phyloP scores from a whole-genome alignment of 2,888 invertebrate species.

The Microplitis deprimator region DNA sequence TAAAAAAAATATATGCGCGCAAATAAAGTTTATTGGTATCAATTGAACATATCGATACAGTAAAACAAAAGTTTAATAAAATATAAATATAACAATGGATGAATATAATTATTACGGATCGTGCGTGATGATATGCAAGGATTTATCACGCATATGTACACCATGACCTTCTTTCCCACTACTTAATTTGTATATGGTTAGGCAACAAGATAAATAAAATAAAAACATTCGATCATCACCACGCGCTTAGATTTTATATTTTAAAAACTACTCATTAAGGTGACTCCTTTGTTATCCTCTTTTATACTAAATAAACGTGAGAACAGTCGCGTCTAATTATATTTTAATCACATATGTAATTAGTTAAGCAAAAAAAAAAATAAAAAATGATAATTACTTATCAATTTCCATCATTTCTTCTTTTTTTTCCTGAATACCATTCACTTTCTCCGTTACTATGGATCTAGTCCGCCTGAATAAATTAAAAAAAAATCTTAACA shows the following conservation, averaged over 20 bases:
- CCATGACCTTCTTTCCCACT: constrained; percentile 16
- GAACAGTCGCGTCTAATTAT: neutral
- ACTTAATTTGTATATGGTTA: neutral
- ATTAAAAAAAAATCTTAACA: neutral
- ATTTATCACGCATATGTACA: constrained; percentile 31
- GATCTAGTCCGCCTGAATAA: neutral
- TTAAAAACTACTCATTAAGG: neutral
- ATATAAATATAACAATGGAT: neutral
- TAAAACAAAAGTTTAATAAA: constrained; percentile 46
- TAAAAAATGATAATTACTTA: constrained; percentile 4
- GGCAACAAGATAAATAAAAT: constrained; percentile 5
- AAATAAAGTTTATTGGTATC: neutral
- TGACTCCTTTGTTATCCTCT: neutral
- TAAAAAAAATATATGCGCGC: constrained; percentile 24
- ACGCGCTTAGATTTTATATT: neutral
- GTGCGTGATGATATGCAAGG: constrained; percentile 52
- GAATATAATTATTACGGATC: constrained; percentile 17
- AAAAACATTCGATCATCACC: constrained; percentile 4
- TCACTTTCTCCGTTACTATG: neutral
- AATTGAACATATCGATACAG: constrained; percentile 43
- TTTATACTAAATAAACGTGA: neutral
- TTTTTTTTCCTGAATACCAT: neutral
- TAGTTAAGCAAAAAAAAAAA: neutral
- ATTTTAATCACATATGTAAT: neutral
- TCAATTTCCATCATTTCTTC: constrained; percentile 34